Conservation (phyloP, 2,888 invertebrate genomes). For the Folsomia manolachei region DNA sequence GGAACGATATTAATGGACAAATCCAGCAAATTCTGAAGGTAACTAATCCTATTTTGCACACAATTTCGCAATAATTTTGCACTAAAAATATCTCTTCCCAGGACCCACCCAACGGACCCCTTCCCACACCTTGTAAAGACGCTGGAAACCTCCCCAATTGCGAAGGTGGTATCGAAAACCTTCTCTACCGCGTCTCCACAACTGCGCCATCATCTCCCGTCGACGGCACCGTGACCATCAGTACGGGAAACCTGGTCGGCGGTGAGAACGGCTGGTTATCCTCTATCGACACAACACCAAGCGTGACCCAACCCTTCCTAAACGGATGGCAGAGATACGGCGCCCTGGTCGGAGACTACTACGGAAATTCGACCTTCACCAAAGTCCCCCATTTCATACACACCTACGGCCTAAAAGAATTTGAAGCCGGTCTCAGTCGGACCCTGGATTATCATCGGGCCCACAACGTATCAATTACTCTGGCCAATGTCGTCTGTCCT, state of each 20-base stretch:
- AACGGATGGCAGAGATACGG: constrained; percentile 33
- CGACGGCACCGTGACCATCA: constrained; percentile 9
- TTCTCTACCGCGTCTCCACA: neutral
- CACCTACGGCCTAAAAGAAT: constrained; percentile 44
- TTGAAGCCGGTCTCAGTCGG: constrained; percentile 35
- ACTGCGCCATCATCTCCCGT: neutral
- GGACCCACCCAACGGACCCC: neutral
- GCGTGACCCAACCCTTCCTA: too few relatives aligned
- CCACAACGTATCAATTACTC: neutral
- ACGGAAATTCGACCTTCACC: too few relatives aligned
- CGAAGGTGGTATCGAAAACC: constrained; percentile 19
- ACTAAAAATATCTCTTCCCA: too few relatives aligned
- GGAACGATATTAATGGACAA: constrained; percentile 30
- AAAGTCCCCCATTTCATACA: constrained; percentile 17
- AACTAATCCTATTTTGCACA: too few relatives aligned
- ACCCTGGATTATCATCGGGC: constrained; percentile 18
- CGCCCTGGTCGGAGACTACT: constrained; percentile 10
- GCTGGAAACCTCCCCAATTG: neutral
- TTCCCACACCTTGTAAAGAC: constrained; percentile 10
- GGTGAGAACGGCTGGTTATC: constrained; percentile 46
- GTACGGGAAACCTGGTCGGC: constrained; percentile 43
- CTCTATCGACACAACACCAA: too few relatives aligned
- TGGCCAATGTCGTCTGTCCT: constrained; percentile 19
- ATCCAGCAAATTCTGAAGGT: constrained; percentile 16
- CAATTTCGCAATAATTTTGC: too few relatives aligned